phyloP scores from a whole-genome alignment of 37 sponge, comb jelly and placozoan genomes.

The Halichondria panicea region DNA sequence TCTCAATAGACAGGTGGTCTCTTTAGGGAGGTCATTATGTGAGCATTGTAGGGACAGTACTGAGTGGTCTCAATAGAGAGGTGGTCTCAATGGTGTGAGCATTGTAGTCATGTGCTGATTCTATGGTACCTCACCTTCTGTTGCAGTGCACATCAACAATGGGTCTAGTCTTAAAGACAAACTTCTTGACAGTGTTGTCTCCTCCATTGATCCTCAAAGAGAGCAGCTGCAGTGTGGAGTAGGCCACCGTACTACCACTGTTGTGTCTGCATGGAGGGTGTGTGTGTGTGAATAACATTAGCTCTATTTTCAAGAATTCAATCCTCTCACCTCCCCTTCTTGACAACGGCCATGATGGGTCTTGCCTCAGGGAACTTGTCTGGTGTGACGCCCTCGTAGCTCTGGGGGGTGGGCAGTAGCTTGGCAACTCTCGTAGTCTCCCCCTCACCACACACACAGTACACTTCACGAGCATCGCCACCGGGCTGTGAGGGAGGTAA shows the following conservation, averaged over 20 bases:
- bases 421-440: slow-evolving; percentile 48
- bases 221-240: slow-evolving; percentile 36
- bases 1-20: no score
- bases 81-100: no score
- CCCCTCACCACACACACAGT: slow-evolving; percentile 43
- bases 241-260: slow-evolving; percentile 8
- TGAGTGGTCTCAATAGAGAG: no score
- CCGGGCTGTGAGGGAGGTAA: slow-evolving; percentile 37
- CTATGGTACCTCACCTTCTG: slow-evolving; percentile 46
- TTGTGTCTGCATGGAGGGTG: neutral
- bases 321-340: slow-evolving; percentile 48
- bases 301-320: neutral
- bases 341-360: slow-evolving; percentile 79
- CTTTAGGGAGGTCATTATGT: no score
- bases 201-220: slow-evolving; percentile 20
- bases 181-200: slow-evolving; percentile 34
- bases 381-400: neutral
- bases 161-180: slow-evolving; percentile 44
- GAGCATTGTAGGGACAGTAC: no score
- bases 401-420: slow-evolving; percentile 69
- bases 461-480: slow-evolving; percentile 78
- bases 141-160: slow-evolving; percentile 46
- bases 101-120: no score
- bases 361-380: slow-evolving; percentile 55
- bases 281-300: neutral